Evolutionary conservation across 2,113 vertebrate species (phyloP).

Genomic region (Paramisgurnus dabryanus): DNA sequence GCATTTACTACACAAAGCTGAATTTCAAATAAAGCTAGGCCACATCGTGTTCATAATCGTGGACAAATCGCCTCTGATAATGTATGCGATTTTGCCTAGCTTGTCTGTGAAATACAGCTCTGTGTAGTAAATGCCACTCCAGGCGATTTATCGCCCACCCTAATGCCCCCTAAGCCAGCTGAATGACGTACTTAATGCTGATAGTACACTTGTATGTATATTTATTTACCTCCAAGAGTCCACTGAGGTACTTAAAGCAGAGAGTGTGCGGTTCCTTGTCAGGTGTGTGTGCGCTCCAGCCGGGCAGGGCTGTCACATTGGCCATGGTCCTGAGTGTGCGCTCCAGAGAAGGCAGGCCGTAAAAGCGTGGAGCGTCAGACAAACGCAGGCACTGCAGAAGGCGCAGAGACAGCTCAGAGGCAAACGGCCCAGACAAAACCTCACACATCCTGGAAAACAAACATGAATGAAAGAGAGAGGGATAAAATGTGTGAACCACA

Average conservation of each 20-base stretch:
- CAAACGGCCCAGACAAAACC: slow-evolving; percentile 79
- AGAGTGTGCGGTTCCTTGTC: slow-evolving; percentile 74
- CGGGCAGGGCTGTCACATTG: slow-evolving; percentile 82
- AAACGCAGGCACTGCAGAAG: slow-evolving; percentile 87
- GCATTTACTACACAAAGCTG: no score
- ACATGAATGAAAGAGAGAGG: neutral
- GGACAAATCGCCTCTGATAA: no score
- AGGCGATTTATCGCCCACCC: no score
- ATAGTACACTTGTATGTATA: slow-evolving; percentile 56
- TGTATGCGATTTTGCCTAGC: no score
- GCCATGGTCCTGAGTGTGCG: slow-evolving; percentile 88
- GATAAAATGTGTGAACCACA: neutral
- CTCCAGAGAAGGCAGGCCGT: slow-evolving; percentile 92
- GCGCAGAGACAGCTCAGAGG: slow-evolving; percentile 84
- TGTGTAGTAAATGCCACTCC: no score
- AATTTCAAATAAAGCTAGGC: no score
- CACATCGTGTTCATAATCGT: no score
- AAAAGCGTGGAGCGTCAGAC: slow-evolving; percentile 90
- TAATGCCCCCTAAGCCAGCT: no score
- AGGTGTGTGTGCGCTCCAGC: slow-evolving; percentile 84
- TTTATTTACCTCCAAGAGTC: slow-evolving; percentile 85
- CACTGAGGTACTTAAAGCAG: slow-evolving; percentile 86
- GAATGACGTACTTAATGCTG: slow-evolving; percentile 84
- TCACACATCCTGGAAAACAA: slow-evolving; percentile 75
- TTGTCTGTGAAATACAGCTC: no score